phyloP scores from a whole-genome alignment of 1,140 invertebrate species.

The Tetragonula clypearis region DNA sequence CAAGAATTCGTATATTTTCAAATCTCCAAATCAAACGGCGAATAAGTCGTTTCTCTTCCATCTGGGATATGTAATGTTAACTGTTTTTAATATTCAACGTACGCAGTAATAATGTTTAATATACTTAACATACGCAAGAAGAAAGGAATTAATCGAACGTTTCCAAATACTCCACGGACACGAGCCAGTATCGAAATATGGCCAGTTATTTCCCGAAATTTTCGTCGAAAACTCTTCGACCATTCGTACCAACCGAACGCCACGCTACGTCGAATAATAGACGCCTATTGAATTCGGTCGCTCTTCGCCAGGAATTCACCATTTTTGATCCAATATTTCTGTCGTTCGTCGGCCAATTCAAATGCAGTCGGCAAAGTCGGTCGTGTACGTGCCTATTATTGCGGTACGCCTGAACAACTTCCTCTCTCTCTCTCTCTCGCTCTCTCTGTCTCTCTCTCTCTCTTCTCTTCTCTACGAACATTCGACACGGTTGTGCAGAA shows the following conservation, averaged over 20 bases:
- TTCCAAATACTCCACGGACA: not conserved
- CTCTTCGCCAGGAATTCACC: not conserved
- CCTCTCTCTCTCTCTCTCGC: too few species aligned
- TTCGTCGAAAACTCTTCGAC: not conserved
- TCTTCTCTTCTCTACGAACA: not conserved
- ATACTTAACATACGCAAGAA: too few species aligned
- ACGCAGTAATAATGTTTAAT: not conserved
- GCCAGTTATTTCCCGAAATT: conserved; percentile 1
- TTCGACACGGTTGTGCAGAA: not conserved
- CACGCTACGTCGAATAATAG: conserved; percentile 4
- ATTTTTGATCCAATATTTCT: conserved; percentile 18
- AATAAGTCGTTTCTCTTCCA: too few species aligned
- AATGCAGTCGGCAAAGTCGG: not conserved
- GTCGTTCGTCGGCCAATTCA: not conserved
- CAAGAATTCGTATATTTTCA: too few species aligned
- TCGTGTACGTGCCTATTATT: not conserved
- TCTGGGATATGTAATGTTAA: too few species aligned
- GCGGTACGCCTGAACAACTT: too few species aligned
- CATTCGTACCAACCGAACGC: not conserved
- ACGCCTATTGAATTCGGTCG: not conserved
- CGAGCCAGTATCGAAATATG: conserved; percentile 10
- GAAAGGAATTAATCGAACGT: not conserved
- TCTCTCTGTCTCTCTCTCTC: too few species aligned
- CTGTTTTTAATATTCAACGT: too few species aligned
- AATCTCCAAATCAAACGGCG: too few species aligned